Evolutionary conservation across 2,113 vertebrate genomes (phyloP), one percentile per base, ranked within the genome.

Genomic region (Pachycephala philippinensis): DNA sequence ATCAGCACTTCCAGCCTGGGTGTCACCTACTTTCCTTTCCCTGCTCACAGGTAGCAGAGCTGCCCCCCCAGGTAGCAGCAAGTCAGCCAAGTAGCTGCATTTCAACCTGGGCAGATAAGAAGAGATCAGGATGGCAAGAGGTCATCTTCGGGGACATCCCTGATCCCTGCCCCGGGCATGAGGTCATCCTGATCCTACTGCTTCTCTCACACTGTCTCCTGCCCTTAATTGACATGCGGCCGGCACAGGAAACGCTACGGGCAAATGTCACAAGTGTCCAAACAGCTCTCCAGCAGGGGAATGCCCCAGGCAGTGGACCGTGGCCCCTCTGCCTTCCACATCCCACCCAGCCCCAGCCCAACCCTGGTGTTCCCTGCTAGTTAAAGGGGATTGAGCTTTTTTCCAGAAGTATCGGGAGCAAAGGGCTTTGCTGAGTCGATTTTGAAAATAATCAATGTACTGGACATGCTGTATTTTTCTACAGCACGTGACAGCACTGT

Each of bases 71-170:
- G 77, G 79, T 53, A 77, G 61, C 23, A 86, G 77, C 6, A 15
- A 86, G 71, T 69, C 63, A 69, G 76, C 31, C 8, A 11, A 82
- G 80, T 5, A 74, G 72, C 71, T 68, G 87, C 76, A 42, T 86
- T 95, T 94, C 78, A 63, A 85, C 79, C 77, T 83, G 78, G 61
- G 40, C 69, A 89, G 95, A 95, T 91, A 92, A 93, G 61, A 92
- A 65, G 89, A 94, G 95, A 95, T 95, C 57, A 95, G 60, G 81
- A 75, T 44, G 77, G 88, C 77, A 94, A 87, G 60, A 97, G 94
- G 82, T 95, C 79, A 97, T 22, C 66, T 45, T 89, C 31, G 2
- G 77, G 93, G 87, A 88, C 75, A 37, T 54, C 63, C 66, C 80
- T 82, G 90, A 96, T 70, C 92, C 56, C 64, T 94, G 80, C 33